Evolutionary conservation across 2,888 invertebrate species (phyloP), one percentile per base, ranked within the genome.

Genomic region (Ernsta delagoae): DNA sequence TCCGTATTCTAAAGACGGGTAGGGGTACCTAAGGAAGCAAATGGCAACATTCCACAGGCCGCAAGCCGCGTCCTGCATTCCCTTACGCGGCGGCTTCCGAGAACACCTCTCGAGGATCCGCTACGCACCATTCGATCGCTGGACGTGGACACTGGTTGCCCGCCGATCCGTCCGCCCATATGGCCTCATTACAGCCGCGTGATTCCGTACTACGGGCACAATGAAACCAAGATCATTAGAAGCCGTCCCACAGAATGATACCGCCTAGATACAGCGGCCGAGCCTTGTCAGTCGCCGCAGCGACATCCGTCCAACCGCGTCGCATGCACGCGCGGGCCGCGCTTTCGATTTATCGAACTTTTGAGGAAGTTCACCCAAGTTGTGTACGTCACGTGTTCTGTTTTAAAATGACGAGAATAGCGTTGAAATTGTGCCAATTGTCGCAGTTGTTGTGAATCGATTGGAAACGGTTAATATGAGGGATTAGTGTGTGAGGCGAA

Each of bases 301-400:
- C 88, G 89, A 86, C 89, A 88, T 82, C 88, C 84, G 84, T 83
- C 84, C 83, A 87, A 84, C 85, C 80, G 83, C 85, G 86, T 82
- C 80, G 78, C 81, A 50, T 73, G 76, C 82, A 84, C 79, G 83
- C 80, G 83, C 81, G 77, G 74, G 74, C 74, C 75, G 79, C 75
- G 75, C 79, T 81, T 80, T 77, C 79, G 78, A 73, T 50, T 48
- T 16, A 16, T 41, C 59, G 62, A 69, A 63, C 63, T 69, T 63
- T 68, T 41, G 68, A 62, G 31, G 24, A 48, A 59, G 50, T 65
- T 70, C 45, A 39, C 59, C 43, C 5, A 12, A 12, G 48, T 50
- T 16, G 7, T 50, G 50, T 16, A 50, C 50, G 50, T 16, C 31
- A 31, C 31, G 31, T 31, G 31, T 31, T 31, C 31, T 2, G 50